Evolutionary conservation across 2,113 vertebrate genomes (phyloP).

Genomic region (Dissostichus mawsoni): DNA sequence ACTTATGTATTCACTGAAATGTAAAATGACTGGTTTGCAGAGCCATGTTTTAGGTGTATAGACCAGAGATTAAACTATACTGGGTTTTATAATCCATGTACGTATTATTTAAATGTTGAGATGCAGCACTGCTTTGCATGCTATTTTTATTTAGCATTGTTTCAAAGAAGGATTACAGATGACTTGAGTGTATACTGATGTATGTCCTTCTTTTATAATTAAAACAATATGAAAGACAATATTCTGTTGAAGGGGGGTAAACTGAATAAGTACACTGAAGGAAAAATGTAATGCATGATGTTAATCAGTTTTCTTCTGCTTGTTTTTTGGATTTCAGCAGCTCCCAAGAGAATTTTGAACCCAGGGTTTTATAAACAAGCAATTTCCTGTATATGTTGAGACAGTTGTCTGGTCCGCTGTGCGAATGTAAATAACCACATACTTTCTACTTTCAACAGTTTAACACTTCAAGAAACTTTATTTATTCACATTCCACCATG

Average conservation of each 20-base stretch:
- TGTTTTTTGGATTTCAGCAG: constrained; percentile 5
- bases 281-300: background rate
- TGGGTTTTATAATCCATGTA: background rate
- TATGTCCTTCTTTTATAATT: background rate
- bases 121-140: background rate
- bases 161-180: background rate
- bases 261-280: background rate
- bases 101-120: background rate
- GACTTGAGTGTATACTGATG: background rate
- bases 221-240: background rate
- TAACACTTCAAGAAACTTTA: background rate
- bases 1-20: background rate
- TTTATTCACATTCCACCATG: constrained; percentile 48
- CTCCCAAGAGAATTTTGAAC: constrained; percentile 30
- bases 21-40: background rate
- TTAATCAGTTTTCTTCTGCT: background rate
- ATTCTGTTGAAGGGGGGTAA: background rate
- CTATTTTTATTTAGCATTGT: background rate
- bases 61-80: background rate
- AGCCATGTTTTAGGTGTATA: background rate
- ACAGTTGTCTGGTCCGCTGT: constrained; percentile 19
- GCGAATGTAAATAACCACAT: constrained; percentile 18
- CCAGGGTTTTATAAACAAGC: constrained; percentile 28
- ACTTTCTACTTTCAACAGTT: background rate
- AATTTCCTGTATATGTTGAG: constrained; percentile 35